Evolutionary conservation across 2,797 vertebrate genomes (phyloP), one percentile per base, ranked within the genome.

Genomic region (Gila robusta): DNA sequence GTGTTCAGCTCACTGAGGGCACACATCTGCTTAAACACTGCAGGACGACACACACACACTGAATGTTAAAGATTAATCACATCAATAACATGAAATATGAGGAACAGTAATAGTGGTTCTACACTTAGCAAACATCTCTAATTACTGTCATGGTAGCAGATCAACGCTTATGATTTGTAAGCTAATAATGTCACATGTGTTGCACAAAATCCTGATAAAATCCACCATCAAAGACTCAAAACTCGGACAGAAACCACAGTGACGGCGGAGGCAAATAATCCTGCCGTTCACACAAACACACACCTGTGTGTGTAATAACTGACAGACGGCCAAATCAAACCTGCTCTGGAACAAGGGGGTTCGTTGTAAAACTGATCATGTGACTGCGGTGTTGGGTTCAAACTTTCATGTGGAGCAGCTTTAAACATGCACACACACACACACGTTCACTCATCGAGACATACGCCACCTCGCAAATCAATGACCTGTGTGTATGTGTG

Each of bases 281-380:
- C 70, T 62, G 72, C 59, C 59, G 59, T 49, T 66, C 19, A 66
- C 82, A 66, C 59, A 83, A 62, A 83, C 82, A 83, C 82, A 66
- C 78, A 84, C 82, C 82, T 89, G 86, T 79, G 78, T 79, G 82
- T 72, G 77, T 84, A 66, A 81, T 82, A 56, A 78, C 78, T 84
- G 54, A 70, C 82, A 37, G 67, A 52, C 70, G 23, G 56, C 82
- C 86, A 82, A 81, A 69, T 80, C 37, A 84, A 87, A 85, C 73
- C 69, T n/a, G 78, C 66, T 62, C 83, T 39, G 14, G 41, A 76
- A 86, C 86, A 89, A 87, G 81, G 72, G 71, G 39, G 26, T 62
- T 82, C 85, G 76, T 81, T 88, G 87, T 78, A 64, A 56, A 76
- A 39, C 59, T 4, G 82, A 26, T 54, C 69, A 80, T 7, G 59